Percentiles rank a stretch among this genome's conserved stretches.
Evolutionary conservation across 2,888 invertebrate genomes (phyloP).

Genomic region (Drosophila merina): DNA sequence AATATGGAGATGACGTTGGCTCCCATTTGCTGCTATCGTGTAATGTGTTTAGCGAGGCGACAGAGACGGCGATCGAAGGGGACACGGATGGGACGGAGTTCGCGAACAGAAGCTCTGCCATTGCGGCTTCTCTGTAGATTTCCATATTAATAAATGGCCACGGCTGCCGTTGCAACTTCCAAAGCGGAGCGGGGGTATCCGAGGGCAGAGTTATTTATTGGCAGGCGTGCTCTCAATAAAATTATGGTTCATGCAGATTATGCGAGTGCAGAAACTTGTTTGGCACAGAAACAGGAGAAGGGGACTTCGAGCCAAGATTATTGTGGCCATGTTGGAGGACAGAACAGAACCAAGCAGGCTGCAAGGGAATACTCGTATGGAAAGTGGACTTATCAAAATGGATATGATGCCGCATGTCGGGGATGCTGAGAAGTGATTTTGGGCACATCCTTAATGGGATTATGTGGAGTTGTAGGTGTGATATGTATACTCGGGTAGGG

Average conservation of each 20-base stretch:
- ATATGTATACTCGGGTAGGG: not conserved
- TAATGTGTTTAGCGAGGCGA: conserved; percentile 72
- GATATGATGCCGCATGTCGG: conserved; percentile 46
- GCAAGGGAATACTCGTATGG: conserved; percentile 26
- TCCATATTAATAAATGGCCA: conserved; percentile 78
- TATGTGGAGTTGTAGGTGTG: conserved; percentile 5
- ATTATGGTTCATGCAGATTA: conserved; percentile 78
- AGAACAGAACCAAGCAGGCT: conserved; percentile 16
- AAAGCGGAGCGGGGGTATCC: not conserved
- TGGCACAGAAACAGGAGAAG: conserved; percentile 26
- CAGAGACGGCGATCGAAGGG: conserved; percentile 10
- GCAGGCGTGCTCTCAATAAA: conserved; percentile 79
- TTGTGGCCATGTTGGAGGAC: conserved; percentile 59
- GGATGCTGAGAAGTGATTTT: conserved; percentile 28
- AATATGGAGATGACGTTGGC: conserved; percentile 50
- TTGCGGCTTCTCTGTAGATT: conserved; percentile 75
- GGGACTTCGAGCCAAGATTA: conserved; percentile 43
- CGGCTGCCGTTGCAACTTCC: conserved; percentile 42
- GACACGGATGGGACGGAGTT: not conserved
- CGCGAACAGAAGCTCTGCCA: conserved; percentile 48
- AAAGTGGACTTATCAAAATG: conserved; percentile 67
- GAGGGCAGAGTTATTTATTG: conserved; percentile 70
- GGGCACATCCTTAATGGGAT: conserved; percentile 37
- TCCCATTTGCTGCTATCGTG: conserved; percentile 78
- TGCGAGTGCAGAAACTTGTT: conserved; percentile 78